These are phyloP conservation scores for Serinus canaria DNA, from an alignment of 2,113 vertebrate genomes.

Conservation along the genomic window DNA sequence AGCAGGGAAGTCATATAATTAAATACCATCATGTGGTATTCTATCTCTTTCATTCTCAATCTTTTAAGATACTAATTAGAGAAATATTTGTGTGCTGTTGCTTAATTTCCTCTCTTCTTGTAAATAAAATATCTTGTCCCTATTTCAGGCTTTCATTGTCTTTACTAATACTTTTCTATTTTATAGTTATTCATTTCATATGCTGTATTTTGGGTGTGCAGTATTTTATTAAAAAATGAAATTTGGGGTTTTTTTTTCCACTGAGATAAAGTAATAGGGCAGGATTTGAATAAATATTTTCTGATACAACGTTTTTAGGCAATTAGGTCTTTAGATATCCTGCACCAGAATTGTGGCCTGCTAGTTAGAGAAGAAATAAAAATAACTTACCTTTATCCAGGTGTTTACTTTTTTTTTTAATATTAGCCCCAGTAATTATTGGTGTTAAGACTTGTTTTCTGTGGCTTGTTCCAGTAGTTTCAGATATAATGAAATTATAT, in stretches of 20 bases:
- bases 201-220: neutral
- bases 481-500: neutral
- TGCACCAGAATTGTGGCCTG: neutral
- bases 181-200: neutral
- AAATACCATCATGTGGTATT: constrained; percentile 46
- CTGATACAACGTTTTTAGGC: neutral
- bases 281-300: neutral
- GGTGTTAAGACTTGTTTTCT: neutral
- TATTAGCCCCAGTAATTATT: neutral
- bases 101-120: constrained; percentile 14
- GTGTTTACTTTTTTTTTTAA: neutral
- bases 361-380: neutral
- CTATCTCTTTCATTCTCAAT: constrained; percentile 23
- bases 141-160: neutral
- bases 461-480: neutral
- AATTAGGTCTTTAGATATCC: neutral
- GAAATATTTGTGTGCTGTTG: constrained; percentile 37
- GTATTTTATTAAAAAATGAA: neutral
- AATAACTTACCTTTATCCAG: neutral
- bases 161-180: neutral
- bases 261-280: neutral
- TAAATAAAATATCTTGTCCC: neutral
- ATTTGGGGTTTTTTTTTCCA: fast-evolving
- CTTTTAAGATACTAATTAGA: constrained; percentile 58
- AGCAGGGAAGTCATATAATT: constrained; percentile 57